These are phyloP conservation scores for Gallirallus australis DNA, from an alignment of 2,797 vertebrate genomes.

Conservation along the genomic window DNA sequence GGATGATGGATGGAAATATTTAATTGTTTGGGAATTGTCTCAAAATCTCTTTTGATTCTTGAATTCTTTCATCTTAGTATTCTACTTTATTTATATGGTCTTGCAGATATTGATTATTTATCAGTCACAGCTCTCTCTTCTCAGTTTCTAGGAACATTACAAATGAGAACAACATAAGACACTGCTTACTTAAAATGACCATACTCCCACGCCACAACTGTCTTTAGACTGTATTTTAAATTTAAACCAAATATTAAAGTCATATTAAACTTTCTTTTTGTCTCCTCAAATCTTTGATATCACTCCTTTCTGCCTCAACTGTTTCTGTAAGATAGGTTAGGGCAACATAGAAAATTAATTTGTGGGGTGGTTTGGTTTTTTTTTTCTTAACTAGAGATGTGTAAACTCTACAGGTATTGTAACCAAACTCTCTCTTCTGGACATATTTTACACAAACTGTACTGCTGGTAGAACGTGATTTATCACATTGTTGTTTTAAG, in stretches of 20 bases:
- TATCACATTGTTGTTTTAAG: background rate
- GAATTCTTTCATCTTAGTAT: slow-evolving; percentile 12
- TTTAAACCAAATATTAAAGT: background rate
- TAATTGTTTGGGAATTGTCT: background rate
- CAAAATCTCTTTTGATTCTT: slow-evolving; percentile 15
- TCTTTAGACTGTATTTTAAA: slow-evolving; percentile 13
- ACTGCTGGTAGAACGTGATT: background rate
- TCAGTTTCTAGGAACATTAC: background rate
- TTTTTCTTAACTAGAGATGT: background rate
- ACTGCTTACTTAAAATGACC: slow-evolving; percentile 28
- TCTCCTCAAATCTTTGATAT: background rate
- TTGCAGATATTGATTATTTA: slow-evolving; percentile 34
- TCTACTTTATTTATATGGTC: background rate
- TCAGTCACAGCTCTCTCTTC: background rate
- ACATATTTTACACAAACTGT: background rate
- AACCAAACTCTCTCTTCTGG: background rate
- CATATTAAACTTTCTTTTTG: background rate
- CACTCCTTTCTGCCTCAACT: background rate
- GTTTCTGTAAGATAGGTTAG: background rate
- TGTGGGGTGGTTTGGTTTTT: too few species aligned
- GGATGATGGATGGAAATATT: background rate
- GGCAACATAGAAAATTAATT: background rate
- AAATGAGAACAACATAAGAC: slow-evolving; percentile 8
- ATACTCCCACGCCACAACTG: background rate
- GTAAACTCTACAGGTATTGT: background rate